These are phyloP conservation scores for Myodes glareolus DNA, from an alignment of 2,113 vertebrate genomes.

Conservation along the genomic window DNA sequence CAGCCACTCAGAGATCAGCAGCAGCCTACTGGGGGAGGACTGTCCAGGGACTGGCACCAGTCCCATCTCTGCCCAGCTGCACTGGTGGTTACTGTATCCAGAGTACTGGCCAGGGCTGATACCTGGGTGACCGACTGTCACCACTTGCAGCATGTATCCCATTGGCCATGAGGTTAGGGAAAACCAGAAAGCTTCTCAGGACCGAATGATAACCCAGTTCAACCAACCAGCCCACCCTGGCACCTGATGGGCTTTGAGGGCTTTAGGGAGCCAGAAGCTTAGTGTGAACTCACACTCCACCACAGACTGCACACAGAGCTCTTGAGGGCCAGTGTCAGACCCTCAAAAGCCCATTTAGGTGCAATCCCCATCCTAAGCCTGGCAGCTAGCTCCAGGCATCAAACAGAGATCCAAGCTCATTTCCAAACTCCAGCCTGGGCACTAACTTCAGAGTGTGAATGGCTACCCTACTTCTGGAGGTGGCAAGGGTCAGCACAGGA, in stretches of 20 bases:
- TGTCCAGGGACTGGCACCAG: neutral
- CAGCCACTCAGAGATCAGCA: neutral
- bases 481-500: neutral
- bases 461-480: accelerated
- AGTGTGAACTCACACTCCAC: neutral
- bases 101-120: neutral
- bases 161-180: neutral
- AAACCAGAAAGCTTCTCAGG: neutral
- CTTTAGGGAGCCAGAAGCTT: neutral
- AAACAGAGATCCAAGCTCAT: neutral
- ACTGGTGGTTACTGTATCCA: accelerated
- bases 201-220: neutral
- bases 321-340: neutral
- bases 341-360: accelerated
- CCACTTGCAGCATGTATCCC: neutral
- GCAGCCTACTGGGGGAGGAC: neutral
- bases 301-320: accelerated
- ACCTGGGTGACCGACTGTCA: neutral
- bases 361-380: accelerated
- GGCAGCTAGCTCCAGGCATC: neutral
- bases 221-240: neutral
- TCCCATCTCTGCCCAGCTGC: neutral
- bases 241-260: neutral
- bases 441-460: too few relatives aligned
- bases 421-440: neutral